Base-by-base conservation (phyloP, 2,113 vertebrate genomes). In the Ranitomeya imitator region DNA sequence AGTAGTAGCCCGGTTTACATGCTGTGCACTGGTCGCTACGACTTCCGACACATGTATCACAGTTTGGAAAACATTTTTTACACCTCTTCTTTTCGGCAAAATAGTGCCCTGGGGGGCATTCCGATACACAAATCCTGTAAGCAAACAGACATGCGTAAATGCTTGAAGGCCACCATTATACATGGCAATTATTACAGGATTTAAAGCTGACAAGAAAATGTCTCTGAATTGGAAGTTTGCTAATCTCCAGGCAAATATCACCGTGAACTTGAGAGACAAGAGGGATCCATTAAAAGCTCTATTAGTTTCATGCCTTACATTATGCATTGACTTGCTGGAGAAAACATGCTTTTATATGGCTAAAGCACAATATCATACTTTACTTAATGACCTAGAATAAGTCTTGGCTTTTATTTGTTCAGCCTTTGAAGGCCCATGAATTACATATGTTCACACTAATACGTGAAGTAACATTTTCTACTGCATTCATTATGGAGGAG, bases 71-170 rank as follows among this genome's bases (percentile, higher is more conserved):
- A 90, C 98, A 99, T 92, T 99, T 99, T 91, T 99, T 97, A 93
- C 98, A 99, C 45, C 98, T 97, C 90, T 97, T 97, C 93, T 96
- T 97, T 90, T 99, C 98, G 21, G 98, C 97, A 1, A 95, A 96
- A 94, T 97, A 99, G 95, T 99, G 97, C 85, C 97, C 97, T 71
- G 96, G 92, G 37, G 98, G 98, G 90, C 98, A 99, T 92, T 96
- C 98, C 0, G 97, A 95, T 92, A 99, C 98, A 91, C 98, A 99
- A 92, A 96, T 97, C 92, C 98, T 99, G 92, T 69, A 74, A 92
- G 86, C 83, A 69, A 89, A 77, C 89, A 89, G 19, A 83, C n/a
- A 19, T 57, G 23, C 14, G 59, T 31, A 83, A 52, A 19, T 57
- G 23, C 52, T 74, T 31, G 74, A 59, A 74, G 23, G 55, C 2